Evolutionary conservation across 2,888 invertebrate genomes (phyloP), one percentile per base, ranked within the genome.

Genomic region (Acheta domesticus): DNA sequence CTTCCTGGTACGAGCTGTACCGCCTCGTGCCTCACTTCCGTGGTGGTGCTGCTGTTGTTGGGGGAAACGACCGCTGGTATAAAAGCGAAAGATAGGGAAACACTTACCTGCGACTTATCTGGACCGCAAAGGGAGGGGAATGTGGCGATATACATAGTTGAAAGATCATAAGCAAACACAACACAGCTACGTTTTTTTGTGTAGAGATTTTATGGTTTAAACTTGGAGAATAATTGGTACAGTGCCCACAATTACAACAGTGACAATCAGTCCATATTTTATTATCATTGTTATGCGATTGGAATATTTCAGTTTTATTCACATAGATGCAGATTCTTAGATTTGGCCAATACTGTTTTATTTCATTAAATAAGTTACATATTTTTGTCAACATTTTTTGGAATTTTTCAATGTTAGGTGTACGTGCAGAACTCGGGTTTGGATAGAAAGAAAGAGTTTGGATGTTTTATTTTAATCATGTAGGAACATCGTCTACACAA

Each of bases 131-230:
- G 62, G 62, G 62, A 62, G n/a, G 62, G 62, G 62, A 62, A n/a
- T 12, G 14, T 62, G 62, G 62, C n/a, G n/a, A 62, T 16, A 2
- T 16, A 62, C 12, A 62, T 19, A 62, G 62, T 19, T 23, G 62
- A 62, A 16, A 62, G 14, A 62, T 19, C n/a, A 19, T 12, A 14
- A 62, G 62, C n/a, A 62, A 62, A 62, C n/a, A 19, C 62, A 62
- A 62, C 62, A 62, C 62, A 62, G 2, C n/a, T 62, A 62, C 62
- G n/a, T 62, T 62, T 36, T 36, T 36, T 62, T 62, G 62, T 62
- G 62, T 62, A 62, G 62, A 62, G 62, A 62, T 62, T 62, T 62
- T 62, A 62, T 62, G 62, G n/a, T 62, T 62, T 62, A n/a, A 62
- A 62, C 62, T 62, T 62, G 62, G n/a, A 62, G 62, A 62, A 62